These are phyloP conservation scores for Phortica magna DNA, from an alignment of 2,888 invertebrate species.

Conservation along the genomic window DNA sequence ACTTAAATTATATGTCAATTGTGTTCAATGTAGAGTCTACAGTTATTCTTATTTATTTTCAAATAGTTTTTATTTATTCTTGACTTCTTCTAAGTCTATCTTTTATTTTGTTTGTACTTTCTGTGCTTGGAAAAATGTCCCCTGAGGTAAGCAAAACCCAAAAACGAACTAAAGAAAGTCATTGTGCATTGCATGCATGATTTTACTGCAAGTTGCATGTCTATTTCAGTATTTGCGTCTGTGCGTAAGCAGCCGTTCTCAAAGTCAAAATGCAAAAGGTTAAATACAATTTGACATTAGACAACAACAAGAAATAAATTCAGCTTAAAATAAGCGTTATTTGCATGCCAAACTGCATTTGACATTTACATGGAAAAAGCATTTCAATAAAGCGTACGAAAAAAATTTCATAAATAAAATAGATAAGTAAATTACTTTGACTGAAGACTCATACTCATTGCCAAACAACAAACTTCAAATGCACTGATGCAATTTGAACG, in stretches of 20 bases:
- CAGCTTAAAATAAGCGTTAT: not conserved
- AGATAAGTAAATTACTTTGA: not conserved
- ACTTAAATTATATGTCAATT: not conserved
- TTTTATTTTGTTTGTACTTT: not conserved
- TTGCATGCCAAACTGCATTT: constrained; percentile 28
- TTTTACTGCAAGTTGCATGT: constrained; percentile 4
- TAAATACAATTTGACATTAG: constrained; percentile 20
- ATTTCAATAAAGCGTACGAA: constrained; percentile 17
- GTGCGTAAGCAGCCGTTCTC: not conserved
- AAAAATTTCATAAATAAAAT: not conserved
- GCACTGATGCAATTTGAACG: not conserved
- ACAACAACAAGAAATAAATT: not conserved
- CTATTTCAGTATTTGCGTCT: not conserved
- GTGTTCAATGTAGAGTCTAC: not conserved
- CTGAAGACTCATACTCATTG: not conserved
- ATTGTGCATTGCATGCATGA: not conserved
- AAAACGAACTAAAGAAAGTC: constrained; percentile 6
- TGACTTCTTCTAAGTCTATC: not conserved
- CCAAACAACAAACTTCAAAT: not conserved
- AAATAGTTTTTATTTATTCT: not conserved
- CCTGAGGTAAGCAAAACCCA: not conserved
- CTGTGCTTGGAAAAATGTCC: not conserved
- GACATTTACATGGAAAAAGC: constrained; percentile 34
- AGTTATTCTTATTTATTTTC: not conserved
- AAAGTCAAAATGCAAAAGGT: constrained; percentile 22